phyloP scores from a whole-genome alignment of 1,140 invertebrate species.

The Megathymus violae region DNA sequence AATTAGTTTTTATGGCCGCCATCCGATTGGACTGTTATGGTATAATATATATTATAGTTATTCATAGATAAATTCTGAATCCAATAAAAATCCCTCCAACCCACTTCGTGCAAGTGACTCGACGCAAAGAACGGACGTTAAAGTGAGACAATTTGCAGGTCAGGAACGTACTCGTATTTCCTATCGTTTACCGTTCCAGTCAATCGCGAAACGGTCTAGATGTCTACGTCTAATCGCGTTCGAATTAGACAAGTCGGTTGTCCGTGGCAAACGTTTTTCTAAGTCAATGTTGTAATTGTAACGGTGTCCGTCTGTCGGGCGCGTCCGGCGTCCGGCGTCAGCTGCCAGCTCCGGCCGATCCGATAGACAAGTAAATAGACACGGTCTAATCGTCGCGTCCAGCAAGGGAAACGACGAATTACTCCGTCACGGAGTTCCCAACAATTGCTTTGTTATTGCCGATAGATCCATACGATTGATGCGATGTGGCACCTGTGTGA shows the following conservation, averaged over 20 bases:
- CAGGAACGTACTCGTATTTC: conserved; percentile 43
- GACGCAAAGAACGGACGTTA: conserved; percentile 19
- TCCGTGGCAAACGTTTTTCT: conserved; percentile 80
- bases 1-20: no score
- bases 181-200: conserved; percentile 52
- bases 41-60: no score
- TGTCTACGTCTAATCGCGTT: conserved; percentile 44
- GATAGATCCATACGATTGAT: conserved; percentile 61
- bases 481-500: conserved; percentile 46
- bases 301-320: conserved; percentile 75
- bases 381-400: conserved; percentile 78
- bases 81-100: conserved; percentile 2
- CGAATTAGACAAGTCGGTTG: conserved; percentile 56
- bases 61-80: not conserved
- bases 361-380: conserved; percentile 82
- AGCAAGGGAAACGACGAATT: conserved; percentile 79
- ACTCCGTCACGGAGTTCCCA: conserved; percentile 73
- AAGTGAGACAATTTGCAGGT: conserved; percentile 45
- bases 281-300: conserved; percentile 77
- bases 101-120: not conserved
- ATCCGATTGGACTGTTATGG: no score
- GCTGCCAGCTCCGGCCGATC: conserved; percentile 68
- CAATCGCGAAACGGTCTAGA: conserved; percentile 60
- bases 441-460: conserved; percentile 76
- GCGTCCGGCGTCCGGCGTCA: conserved; percentile 78